Base-by-base conservation (phyloP, 2,113 vertebrate genomes). In the Myotis brandtii region DNA sequence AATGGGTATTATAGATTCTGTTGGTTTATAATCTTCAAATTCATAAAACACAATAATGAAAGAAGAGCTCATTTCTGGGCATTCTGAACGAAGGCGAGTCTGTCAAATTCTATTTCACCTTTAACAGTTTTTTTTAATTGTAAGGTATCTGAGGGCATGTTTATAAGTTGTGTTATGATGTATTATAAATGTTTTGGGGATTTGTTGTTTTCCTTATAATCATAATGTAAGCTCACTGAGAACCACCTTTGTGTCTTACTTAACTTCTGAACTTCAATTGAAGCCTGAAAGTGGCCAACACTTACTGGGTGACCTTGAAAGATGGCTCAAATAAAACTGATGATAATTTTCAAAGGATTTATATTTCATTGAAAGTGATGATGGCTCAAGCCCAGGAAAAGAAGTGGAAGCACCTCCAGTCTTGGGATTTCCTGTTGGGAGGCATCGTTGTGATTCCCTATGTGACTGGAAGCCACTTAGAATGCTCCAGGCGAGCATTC, bases 11-110 rank as follows among this genome's bases (percentile, higher is more conserved):
- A 90, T 69, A 80, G 37, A 92, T 21, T 62, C 91, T 91, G 13
- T 86, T 96, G 4, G 9, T 94, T 96, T 96, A 80, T 92, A 67
- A 91, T 20, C 87, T 70, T 83, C 83, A 95, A 75, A 82, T 85
- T 84, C 54, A 86, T 40, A 89, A 79, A 96, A 80, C 11, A 93
- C 50, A 93, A 2, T 10, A 48, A 52, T 85, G 50, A 76, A 72
- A 91, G 66, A 95, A 86, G 84, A 92, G 30, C 75, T 95, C 5
- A 54, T 73, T 85, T 43, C 43, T 97, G 62, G 86, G 27, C 25
- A 3, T 96, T 90, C 67, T 48, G 3, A 70, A 87, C 27, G 48
- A 86, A 95, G n/a, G 43, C 59, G 80, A 82, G 1, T 18, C 23
- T 94, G 10, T 25, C 66, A 92, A 80, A 66, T 85, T 95, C 43